Evolutionary conservation across 2,888 invertebrate genomes (phyloP), one percentile per base, ranked within the genome.

Genomic region (Aphelenchoides bicaudatus): DNA sequence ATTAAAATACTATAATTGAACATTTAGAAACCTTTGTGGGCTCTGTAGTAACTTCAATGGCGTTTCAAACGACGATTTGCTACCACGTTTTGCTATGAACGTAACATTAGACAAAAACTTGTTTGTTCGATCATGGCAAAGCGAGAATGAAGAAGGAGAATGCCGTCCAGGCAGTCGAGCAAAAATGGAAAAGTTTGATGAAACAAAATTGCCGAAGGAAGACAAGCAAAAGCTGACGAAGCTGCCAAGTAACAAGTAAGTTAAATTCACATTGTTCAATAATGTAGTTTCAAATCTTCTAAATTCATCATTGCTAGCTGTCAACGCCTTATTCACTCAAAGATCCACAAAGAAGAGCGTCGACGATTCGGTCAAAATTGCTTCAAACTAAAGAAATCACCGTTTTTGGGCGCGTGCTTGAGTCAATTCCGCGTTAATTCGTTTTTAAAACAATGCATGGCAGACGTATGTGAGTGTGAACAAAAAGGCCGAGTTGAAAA

Each of bases 41-140:
- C 57, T 58, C 5, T 58, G 58, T 27, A 57, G 58, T 19, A 58
- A 58, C 38, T 58, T 58, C 48, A 58, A 58, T 27, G 47, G 29
- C 23, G 37, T 58, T 13, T n/a, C 56, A 2, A 38, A 4, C 6
- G 58, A 58, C 37, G 58, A 58, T 31, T 31, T 58, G 31, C 19
- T 58, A 13, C 58, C 58, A 10, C 58, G 16, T n/a, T 58, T 39
- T 23, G 58, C 46, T 0, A 29, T 13, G 2, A 46, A 31, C 1
- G n/a, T 46, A 6, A 47, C 59, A 6, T 28, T 16, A 5, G 34
- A 43, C 37, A 31, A 25, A 8, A 28, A 19, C 13, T 19, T 16
- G 3, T 58, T 58, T 31, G 57, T 60, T n/a, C 56, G 58, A 8
- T 58, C 57, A 1, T 58, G 58, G 58, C 29, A 49, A 49, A 49